Evolutionary conservation across 1,140 invertebrate species (phyloP).

Genomic region (Bradynema listronoti): DNA sequence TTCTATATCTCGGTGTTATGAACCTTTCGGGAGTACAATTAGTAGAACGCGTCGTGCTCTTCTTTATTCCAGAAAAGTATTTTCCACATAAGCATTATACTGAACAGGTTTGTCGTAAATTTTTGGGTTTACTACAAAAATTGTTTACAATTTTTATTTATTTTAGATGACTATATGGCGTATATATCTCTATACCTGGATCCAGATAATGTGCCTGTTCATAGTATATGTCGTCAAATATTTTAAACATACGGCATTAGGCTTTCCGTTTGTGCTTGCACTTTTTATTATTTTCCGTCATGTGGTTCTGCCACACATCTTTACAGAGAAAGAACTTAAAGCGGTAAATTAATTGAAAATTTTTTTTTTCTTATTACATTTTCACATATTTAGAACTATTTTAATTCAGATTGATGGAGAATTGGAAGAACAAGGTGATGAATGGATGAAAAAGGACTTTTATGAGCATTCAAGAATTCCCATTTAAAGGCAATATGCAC

Average conservation of each 20-base stretch:
- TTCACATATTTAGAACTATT: not conserved
- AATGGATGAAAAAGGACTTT: constrained; percentile 45
- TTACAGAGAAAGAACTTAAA: constrained; percentile 45
- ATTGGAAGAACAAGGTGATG: constrained; percentile 44
- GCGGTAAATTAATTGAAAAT: constrained; percentile 35
- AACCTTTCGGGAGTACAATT: constrained; percentile 49
- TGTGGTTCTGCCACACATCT: constrained; percentile 40
- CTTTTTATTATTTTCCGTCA: constrained; percentile 50
- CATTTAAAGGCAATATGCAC: too few species aligned
- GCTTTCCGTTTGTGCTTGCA: constrained; percentile 53
- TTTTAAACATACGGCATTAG: constrained; percentile 39
- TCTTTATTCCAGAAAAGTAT: constrained; percentile 52
- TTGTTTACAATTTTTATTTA: constrained; percentile 1
- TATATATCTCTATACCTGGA: constrained; percentile 52
- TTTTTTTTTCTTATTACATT: not conserved
- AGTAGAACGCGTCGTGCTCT: constrained; percentile 45
- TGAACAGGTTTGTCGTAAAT: constrained; percentile 25
- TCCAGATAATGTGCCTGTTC: constrained; percentile 46
- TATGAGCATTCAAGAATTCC: constrained; percentile 43
- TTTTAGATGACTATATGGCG: constrained; percentile 46
- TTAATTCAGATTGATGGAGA: constrained; percentile 45
- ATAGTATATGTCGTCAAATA: constrained; percentile 46
- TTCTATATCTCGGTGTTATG: constrained; percentile 80
- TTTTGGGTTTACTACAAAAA: not conserved
- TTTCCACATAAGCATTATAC: constrained; percentile 41